A percentile compares a stretch with the other conserved stretches of the same genome.
Conservation (phyloP, 2,797 vertebrate species). For the Hypotaenidia okinawae region DNA sequence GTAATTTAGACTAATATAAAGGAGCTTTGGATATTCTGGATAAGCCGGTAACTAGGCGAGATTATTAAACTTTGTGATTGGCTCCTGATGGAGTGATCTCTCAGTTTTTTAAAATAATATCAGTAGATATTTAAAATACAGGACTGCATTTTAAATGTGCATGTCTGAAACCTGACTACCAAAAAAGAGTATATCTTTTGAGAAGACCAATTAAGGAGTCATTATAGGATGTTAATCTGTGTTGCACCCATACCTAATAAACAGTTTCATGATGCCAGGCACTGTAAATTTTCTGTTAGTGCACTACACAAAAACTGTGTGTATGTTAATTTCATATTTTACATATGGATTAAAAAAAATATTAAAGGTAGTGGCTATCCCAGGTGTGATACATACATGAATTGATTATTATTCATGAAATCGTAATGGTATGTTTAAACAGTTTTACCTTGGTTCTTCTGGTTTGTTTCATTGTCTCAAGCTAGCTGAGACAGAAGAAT, state of each 20-base stretch:
- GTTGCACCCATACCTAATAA: not conserved
- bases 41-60: not conserved
- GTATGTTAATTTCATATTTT: not conserved
- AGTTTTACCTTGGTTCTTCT: not conserved
- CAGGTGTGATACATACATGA: not conserved
- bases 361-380: not conserved
- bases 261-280: not conserved
- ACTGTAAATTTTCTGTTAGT: not conserved
- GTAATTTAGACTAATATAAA: not conserved
- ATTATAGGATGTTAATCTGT: not conserved
- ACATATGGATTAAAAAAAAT: not conserved
- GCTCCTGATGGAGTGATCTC: not conserved
- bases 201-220: not conserved
- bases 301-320: not conserved
- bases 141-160: not conserved
- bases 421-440: not conserved
- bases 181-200: not conserved
- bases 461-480: not conserved
- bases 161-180: not conserved
- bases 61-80: constrained; percentile 22
- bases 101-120: not conserved
- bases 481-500: not conserved
- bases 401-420: not conserved
- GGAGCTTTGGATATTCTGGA: not conserved
- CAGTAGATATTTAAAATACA: not conserved